Percentiles rank a stretch among this genome's conserved stretches.
These are phyloP conservation scores for Pygoscelis adeliae DNA, from an alignment of 2,113 vertebrate species.

Conservation along the genomic window DNA sequence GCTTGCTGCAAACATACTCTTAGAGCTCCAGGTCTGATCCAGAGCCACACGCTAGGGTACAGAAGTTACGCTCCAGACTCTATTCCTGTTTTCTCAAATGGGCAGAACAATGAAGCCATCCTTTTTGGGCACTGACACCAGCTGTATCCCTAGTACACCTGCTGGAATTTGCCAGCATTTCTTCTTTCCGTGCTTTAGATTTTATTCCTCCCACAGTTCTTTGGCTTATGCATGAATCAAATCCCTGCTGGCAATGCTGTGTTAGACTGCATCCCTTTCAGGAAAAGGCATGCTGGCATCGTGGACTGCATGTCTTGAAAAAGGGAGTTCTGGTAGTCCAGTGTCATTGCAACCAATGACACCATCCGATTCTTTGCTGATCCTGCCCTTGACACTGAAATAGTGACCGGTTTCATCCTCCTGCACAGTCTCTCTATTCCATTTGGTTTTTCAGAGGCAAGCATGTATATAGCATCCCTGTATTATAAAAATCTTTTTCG, in stretches of 20 bases:
- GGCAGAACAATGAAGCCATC: not conserved
- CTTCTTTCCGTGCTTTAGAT: not conserved
- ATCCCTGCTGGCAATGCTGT: not conserved
- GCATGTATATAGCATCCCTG: not conserved
- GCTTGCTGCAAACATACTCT: not conserved
- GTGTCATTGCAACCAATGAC: not conserved
- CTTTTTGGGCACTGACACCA: not conserved
- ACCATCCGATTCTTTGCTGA: not conserved
- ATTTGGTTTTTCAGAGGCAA: not conserved
- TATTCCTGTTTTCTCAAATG: not conserved
- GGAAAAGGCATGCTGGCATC: not conserved
- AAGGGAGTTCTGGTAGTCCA: not conserved
- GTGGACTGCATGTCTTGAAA: not conserved
- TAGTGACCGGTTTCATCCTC: not conserved
- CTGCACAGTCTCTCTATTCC: not conserved
- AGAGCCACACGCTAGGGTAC: not conserved
- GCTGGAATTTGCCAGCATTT: not conserved
- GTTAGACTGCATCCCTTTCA: not conserved
- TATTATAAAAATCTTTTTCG: not conserved
- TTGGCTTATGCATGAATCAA: not conserved
- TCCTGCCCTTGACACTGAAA: not conserved
- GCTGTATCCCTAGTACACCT: not conserved
- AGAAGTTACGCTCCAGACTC: not conserved
- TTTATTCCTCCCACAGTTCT: not conserved
- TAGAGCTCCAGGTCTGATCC: not conserved